These are phyloP conservation scores for Trididemnum miniatum DNA, from an alignment of 23 tunicate genomes.

Conservation along the genomic window DNA sequence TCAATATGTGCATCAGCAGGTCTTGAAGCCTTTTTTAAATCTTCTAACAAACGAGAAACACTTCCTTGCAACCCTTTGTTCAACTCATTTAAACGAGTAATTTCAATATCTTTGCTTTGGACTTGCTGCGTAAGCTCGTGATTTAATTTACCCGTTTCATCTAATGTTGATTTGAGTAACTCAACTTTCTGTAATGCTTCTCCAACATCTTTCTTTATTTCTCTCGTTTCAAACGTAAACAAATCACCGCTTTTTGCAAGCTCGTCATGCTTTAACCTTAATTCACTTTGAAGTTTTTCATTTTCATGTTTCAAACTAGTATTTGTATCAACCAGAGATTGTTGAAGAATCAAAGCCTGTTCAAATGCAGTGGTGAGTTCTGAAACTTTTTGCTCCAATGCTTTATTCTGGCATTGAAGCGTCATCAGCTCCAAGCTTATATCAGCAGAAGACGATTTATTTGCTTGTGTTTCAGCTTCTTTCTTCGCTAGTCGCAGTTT, in stretches of 20 bases:
- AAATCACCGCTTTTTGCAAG: slow-evolving; percentile 57
- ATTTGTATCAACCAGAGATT: slow-evolving; percentile 15
- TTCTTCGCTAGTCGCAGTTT: slow-evolving; percentile 37
- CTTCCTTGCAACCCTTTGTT: slow-evolving; percentile 86
- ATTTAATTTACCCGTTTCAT: slow-evolving; percentile 42
- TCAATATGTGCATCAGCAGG: neutral
- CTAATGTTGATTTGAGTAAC: slow-evolving; percentile 30
- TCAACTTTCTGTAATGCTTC: slow-evolving; percentile 69
- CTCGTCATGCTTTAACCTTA: slow-evolving; percentile 45
- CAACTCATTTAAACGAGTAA: slow-evolving; percentile 54
- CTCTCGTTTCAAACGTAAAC: slow-evolving; percentile 57
- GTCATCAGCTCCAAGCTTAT: slow-evolving; percentile 51
- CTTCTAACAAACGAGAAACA: slow-evolving; percentile 66
- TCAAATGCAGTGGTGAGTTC: slow-evolving; percentile 48
- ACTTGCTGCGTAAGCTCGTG: slow-evolving; percentile 11
- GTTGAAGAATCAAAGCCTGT: slow-evolving; percentile 27
- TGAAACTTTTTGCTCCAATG: slow-evolving; percentile 47
- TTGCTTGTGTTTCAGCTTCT: slow-evolving; percentile 12
- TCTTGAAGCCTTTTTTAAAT: slow-evolving; percentile 35
- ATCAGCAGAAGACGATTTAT: neutral
- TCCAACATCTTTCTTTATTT: slow-evolving; percentile 60
- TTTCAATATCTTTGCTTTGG: slow-evolving; percentile 68
- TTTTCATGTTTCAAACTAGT: slow-evolving; percentile 18
- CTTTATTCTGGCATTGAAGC: slow-evolving; percentile 62
- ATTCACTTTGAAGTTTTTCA: slow-evolving; percentile 40